phyloP scores from a whole-genome alignment of 2,113 vertebrate species.

The Aphelocoma coerulescens region DNA sequence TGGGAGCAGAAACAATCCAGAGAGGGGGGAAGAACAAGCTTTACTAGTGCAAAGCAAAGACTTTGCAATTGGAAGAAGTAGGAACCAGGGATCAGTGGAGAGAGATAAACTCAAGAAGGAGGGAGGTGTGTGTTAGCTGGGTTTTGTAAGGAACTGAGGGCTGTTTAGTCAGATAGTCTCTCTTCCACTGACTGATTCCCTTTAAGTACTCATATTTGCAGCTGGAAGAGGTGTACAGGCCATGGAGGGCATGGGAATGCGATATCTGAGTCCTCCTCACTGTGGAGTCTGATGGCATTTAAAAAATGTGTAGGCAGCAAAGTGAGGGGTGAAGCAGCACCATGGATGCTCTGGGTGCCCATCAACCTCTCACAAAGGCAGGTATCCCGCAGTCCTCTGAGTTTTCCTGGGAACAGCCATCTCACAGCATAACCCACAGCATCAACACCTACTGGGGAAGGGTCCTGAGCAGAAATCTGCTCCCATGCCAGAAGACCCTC shows the following conservation, averaged over 20 bases:
- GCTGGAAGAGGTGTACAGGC: background rate
- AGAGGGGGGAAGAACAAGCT: background rate
- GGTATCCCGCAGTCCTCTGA: background rate
- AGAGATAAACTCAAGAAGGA: rapidly evolving
- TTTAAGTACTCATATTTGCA: background rate
- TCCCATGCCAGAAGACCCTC: background rate
- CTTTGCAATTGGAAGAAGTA: rapidly evolving
- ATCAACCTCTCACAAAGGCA: background rate
- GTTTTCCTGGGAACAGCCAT: background rate
- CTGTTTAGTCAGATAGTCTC: background rate
- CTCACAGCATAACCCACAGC: background rate
- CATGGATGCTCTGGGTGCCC: background rate
- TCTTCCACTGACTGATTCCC: background rate
- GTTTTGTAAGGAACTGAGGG: background rate
- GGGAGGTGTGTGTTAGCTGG: background rate
- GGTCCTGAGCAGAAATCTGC: background rate
- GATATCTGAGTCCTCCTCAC: rapidly evolving
- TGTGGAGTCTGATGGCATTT: background rate
- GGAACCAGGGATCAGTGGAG: rapidly evolving
- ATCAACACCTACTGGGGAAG: rapidly evolving
- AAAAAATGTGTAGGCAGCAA: background rate
- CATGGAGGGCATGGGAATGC: background rate
- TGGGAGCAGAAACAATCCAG: background rate
- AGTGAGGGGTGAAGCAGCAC: background rate
- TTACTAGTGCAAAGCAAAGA: background rate